Conservation (phyloP, 1,140 invertebrate genomes). For the Teleopsis dalmanni region DNA sequence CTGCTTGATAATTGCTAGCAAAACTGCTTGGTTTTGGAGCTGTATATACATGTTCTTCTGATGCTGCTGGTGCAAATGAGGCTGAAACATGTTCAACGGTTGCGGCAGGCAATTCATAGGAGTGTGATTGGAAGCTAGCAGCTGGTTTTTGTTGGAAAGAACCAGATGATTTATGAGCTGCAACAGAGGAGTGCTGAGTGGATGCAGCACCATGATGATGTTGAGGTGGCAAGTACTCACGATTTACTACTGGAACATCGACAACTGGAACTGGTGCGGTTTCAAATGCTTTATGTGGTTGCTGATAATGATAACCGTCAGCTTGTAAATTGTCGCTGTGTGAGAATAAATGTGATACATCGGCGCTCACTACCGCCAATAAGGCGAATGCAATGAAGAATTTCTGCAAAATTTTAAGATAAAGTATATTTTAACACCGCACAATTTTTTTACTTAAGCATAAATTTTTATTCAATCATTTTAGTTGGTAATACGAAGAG, state of each 20-base stretch:
- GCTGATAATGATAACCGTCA: conserved; percentile 36
- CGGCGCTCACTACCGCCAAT: conserved; percentile 35
- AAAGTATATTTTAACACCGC: not conserved
- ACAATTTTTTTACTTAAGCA: not conserved
- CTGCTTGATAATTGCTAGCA: no score
- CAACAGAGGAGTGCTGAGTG: not conserved
- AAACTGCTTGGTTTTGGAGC: no score
- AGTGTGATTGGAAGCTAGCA: no score
- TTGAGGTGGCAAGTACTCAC: not conserved
- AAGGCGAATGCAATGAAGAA: conserved; percentile 31
- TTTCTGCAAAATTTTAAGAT: conserved; percentile 25
- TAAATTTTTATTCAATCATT: not conserved
- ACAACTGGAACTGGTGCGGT: conserved; percentile 25
- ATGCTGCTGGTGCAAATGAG: no score
- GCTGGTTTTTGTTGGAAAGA: no score
- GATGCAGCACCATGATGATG: not conserved
- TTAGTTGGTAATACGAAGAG: not conserved
- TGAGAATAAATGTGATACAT: conserved; percentile 38
- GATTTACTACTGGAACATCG: conserved; percentile 13
- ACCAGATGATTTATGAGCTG: not conserved
- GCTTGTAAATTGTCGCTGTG: conserved; percentile 37
- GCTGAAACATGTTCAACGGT: no score
- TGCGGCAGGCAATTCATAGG: no score
- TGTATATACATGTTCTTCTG: no score
- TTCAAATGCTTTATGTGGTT: no score